These are phyloP conservation scores for Parapristionchus giblindavisi DNA, from an alignment of 2,888 invertebrate species.

Conservation along the genomic window DNA sequence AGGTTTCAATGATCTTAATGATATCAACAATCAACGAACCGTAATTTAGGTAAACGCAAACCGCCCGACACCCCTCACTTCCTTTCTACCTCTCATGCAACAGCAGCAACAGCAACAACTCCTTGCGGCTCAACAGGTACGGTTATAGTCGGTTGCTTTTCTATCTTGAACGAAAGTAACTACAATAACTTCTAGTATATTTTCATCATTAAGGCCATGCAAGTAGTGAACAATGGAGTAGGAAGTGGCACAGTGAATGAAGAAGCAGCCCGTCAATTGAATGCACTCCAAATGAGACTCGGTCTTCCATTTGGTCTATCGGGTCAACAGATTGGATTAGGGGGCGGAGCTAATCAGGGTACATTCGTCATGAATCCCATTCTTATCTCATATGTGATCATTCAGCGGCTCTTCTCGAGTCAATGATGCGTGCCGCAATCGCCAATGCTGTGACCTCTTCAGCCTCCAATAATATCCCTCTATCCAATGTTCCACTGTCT, in stretches of 20 bases:
- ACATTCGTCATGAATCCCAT: no score
- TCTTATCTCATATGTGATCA: no score
- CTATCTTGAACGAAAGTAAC: background rate
- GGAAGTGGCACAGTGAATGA: background rate
- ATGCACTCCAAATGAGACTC: constrained; percentile 22
- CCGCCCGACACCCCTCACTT: constrained; percentile 8
- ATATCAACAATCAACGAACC: background rate
- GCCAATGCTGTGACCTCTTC: background rate
- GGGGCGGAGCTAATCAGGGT: constrained; percentile 6
- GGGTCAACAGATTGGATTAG: background rate
- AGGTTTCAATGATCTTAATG: background rate
- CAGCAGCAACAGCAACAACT: constrained; percentile 29
- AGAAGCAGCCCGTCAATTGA: constrained; percentile 8
- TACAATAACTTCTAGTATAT: background rate
- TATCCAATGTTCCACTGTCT: background rate
- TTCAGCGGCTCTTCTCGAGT: constrained; percentile 21
- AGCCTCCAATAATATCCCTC: background rate
- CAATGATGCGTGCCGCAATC: constrained; percentile 5
- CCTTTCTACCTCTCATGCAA: constrained; percentile 31
- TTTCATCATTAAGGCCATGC: constrained; percentile 5
- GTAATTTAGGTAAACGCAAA: background rate
- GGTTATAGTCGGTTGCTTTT: background rate
- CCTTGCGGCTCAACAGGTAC: constrained; percentile 28
- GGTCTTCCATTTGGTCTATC: constrained; percentile 21
- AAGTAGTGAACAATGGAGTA: background rate